These are phyloP conservation scores for Protobothrops flavoviridis DNA, from an alignment of 2,113 vertebrate genomes.

Conservation along the genomic window DNA sequence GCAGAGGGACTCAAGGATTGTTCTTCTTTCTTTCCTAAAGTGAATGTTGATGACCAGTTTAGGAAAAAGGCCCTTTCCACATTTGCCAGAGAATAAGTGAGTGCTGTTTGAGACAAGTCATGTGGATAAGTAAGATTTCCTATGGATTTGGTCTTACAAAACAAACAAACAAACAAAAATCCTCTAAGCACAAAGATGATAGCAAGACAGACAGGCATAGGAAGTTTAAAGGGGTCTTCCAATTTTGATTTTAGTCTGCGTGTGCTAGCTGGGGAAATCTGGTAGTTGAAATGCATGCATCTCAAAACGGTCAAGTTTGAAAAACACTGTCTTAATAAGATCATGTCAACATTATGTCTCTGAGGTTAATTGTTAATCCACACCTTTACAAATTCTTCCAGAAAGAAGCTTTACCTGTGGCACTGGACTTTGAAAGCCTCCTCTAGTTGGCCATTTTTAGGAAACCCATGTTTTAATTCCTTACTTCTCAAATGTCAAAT, in stretches of 20 bases:
- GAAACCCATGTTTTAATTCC: background rate
- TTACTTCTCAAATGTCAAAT: background rate
- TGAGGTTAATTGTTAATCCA: background rate
- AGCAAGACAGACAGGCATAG: conserved; percentile 19
- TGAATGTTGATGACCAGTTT: conserved; percentile 51
- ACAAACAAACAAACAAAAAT: conserved; percentile 21
- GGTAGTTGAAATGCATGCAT: background rate
- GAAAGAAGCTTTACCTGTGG: background rate
- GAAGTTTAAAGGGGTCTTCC: background rate
- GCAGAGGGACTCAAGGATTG: conserved; percentile 17
- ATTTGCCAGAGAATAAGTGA: conserved; percentile 38
- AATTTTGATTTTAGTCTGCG: background rate
- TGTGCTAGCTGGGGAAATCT: background rate
- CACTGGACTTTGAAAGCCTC: background rate
- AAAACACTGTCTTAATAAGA: background rate
- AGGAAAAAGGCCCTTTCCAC: conserved; percentile 34
- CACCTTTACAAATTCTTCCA: background rate
- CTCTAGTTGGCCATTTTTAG: background rate
- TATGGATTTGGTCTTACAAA: conserved; percentile 7
- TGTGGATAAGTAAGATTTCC: conserved; percentile 59
- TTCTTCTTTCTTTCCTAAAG: conserved; percentile 55
- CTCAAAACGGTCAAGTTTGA: background rate
- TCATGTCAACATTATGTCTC: background rate
- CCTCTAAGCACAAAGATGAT: conserved; percentile 31
- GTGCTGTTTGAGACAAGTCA: conserved; percentile 52